These are phyloP conservation scores for Acanthurus leucopareius DNA, from an alignment of 2,797 vertebrate species.

Conservation along the genomic window DNA sequence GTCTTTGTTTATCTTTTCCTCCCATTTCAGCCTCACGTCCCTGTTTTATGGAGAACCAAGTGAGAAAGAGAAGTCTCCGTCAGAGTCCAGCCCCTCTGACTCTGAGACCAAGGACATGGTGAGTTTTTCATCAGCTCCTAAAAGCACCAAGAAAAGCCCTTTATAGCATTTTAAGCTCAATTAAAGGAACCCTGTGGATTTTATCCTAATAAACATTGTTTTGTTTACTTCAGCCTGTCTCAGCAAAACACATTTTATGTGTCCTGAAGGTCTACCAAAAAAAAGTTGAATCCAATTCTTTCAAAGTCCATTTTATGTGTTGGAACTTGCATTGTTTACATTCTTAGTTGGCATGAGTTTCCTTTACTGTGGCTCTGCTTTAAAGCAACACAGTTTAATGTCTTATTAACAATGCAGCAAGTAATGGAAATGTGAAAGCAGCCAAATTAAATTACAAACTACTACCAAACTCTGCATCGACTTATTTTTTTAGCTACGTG, in stretches of 20 bases:
- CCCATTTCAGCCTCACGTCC: slow-evolving; percentile 89
- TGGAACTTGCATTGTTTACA: background rate
- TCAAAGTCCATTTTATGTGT: background rate
- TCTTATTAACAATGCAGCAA: background rate
- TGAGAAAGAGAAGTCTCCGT: slow-evolving; percentile 97
- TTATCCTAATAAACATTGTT: background rate
- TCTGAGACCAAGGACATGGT: slow-evolving; percentile 90
- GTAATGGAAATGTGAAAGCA: background rate
- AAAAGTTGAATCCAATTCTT: background rate
- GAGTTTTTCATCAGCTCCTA: slow-evolving; percentile 47
- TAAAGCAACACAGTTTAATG: background rate
- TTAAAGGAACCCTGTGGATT: slow-evolving; percentile 12
- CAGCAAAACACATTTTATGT: slow-evolving; percentile 27
- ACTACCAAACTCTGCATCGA: background rate
- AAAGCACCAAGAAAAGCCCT: background rate
- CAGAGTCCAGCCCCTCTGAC: slow-evolving; percentile 92
- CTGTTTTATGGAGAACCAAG: slow-evolving; percentile 97
- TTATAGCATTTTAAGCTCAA: slow-evolving; percentile 2
- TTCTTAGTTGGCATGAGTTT: background rate
- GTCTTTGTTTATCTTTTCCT: slow-evolving; percentile 30
- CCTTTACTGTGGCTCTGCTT: background rate
- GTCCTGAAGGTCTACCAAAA: slow-evolving; percentile 20
- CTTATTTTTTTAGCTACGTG: no score
- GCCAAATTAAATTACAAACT: background rate
- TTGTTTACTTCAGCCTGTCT: background rate